Conservation (phyloP, 2,888 invertebrate genomes). For the Stegophylla sp. region DNA sequence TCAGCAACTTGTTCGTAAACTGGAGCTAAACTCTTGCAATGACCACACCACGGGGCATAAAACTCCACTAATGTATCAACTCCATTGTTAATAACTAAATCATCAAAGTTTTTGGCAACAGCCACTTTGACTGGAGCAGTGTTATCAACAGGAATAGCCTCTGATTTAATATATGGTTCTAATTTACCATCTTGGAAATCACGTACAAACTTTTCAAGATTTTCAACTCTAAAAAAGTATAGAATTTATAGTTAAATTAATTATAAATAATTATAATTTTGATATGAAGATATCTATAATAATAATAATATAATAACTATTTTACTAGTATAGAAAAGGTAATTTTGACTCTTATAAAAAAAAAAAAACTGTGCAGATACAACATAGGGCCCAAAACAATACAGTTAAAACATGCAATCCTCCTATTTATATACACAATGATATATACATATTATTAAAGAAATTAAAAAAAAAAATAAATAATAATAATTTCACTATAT, state of each 20-base stretch:
- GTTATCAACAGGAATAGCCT: constrained; percentile 85
- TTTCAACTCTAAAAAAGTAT: constrained; percentile 75
- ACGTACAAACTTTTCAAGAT: constrained; percentile 82
- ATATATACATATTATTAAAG: no score
- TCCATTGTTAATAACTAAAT: constrained; percentile 85
- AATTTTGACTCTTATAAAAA: no score
- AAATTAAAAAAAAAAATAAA: no score
- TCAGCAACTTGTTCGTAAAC: constrained; percentile 92
- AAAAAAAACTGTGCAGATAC: no score
- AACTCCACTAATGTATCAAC: constrained; percentile 97
- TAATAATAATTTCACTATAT: no score
- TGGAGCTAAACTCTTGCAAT: constrained; percentile 95
- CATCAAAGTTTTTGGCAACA: constrained; percentile 96
- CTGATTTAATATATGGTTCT: constrained; percentile 94
- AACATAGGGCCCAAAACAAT: no score
- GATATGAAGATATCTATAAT: no score
- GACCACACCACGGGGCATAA: constrained; percentile 99
- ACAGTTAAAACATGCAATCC: no score
- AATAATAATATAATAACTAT: no score
- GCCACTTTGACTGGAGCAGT: constrained; percentile 85
- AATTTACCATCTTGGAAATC: constrained; percentile 82
- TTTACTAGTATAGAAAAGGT: no score
- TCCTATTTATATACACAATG: no score
- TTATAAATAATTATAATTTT: no score
- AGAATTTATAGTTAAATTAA: not conserved